These are phyloP conservation scores for Xiphorhynchus elegans DNA, from an alignment of 2,113 vertebrate genomes.

Conservation along the genomic window DNA sequence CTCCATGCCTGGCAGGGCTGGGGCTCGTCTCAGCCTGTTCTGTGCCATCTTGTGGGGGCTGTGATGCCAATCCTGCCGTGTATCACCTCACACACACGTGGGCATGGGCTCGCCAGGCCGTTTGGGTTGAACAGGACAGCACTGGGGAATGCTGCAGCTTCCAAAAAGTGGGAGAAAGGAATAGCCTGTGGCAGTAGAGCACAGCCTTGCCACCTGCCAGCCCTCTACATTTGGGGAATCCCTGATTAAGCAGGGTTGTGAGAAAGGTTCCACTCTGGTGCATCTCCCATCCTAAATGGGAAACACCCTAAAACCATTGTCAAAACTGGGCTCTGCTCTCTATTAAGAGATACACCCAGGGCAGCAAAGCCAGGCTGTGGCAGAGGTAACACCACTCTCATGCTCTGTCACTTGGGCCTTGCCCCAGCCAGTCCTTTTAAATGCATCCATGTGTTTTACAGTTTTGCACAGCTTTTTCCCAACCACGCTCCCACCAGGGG, in stretches of 20 bases:
- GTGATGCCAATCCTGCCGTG: not conserved
- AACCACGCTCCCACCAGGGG: not conserved
- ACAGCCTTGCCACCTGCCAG: not conserved
- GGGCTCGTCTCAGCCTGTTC: not conserved
- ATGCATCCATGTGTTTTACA: accelerated
- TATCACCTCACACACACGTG: not conserved
- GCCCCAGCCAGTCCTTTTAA: not conserved
- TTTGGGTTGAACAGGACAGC: not conserved
- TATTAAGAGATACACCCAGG: not conserved
- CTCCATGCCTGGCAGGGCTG: not conserved
- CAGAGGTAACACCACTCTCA: not conserved
- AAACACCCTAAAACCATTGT: not conserved
- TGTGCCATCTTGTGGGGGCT: not conserved
- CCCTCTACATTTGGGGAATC: not conserved
- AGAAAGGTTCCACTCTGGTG: not conserved
- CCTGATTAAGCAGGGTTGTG: accelerated
- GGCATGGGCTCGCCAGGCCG: not conserved
- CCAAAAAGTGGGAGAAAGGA: not conserved
- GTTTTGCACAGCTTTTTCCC: not conserved
- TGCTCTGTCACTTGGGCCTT: not conserved
- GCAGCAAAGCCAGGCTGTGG: not conserved
- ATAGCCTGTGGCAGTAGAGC: not conserved
- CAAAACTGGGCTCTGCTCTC: not conserved
- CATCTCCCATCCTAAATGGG: not conserved
- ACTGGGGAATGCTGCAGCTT: not conserved